Percentiles rank a stretch among this genome's conserved stretches.
Conservation (phyloP, 2,888 invertebrate species). For the Macrosoma leucophasiata region DNA sequence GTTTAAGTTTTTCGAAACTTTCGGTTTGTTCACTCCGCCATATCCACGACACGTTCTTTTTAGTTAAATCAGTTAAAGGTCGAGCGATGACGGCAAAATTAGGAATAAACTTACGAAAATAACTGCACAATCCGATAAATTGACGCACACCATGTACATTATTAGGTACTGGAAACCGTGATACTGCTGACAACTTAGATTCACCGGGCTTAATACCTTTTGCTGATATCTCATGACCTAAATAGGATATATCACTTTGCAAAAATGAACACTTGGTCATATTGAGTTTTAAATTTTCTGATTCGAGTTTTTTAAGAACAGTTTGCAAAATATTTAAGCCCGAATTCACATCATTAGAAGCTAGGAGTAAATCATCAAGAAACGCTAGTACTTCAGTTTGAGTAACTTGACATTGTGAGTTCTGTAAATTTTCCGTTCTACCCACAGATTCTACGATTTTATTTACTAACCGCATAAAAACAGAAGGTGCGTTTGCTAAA, state of each 20-base stretch:
- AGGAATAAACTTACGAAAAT: not conserved
- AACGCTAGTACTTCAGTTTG: too few relatives aligned
- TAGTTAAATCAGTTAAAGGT: not conserved
- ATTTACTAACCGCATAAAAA: too few relatives aligned
- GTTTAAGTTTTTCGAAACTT: slow-evolving; percentile 23
- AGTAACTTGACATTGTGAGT: too few relatives aligned
- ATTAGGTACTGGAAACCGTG: not conserved
- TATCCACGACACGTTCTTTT: not conserved
- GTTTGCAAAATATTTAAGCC: too few relatives aligned
- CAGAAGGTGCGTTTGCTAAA: slow-evolving; percentile 1
- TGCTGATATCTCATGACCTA: slow-evolving; percentile 27
- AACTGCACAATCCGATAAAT: slow-evolving; percentile 14
- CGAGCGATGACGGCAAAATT: not conserved
- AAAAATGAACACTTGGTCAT: slow-evolving; percentile 29
- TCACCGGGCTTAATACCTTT: slow-evolving; percentile 25
- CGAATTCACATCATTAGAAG: too few relatives aligned
- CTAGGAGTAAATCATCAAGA: too few relatives aligned
- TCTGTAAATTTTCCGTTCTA: too few relatives aligned
- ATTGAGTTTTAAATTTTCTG: slow-evolving; percentile 26
- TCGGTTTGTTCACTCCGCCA: slow-evolving; percentile 7
- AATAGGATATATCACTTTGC: slow-evolving; percentile 21
- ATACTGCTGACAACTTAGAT: slow-evolving; percentile 21
- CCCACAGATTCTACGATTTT: too few relatives aligned
- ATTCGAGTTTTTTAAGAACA: slow-evolving; percentile 12
- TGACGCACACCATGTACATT: slow-evolving; percentile 22